phyloP scores from a whole-genome alignment of 2,113 vertebrate species.

The Catharus minimus region DNA sequence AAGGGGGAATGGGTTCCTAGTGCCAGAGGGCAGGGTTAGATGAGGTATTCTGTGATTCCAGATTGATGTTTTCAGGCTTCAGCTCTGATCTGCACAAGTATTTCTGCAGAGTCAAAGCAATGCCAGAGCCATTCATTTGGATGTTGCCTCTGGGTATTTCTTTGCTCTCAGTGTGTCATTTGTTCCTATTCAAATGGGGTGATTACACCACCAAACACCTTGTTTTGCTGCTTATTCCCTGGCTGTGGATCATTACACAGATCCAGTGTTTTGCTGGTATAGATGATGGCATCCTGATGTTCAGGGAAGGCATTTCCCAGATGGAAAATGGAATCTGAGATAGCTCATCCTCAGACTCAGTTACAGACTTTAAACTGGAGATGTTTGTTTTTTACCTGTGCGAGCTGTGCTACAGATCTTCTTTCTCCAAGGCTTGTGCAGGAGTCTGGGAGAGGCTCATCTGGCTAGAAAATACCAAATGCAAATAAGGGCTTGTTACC shows the following conservation, averaged over 20 bases:
- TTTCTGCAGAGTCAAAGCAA: background rate
- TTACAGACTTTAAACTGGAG: background rate
- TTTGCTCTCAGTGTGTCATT: background rate
- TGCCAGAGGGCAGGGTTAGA: background rate
- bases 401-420: conserved; percentile 74
- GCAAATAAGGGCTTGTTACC: conserved; percentile 22
- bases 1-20: background rate
- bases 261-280: background rate
- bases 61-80: rapidly evolving
- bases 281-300: background rate
- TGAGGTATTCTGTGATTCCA: background rate
- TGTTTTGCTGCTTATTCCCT: background rate
- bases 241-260: background rate
- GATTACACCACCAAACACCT: background rate
- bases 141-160: background rate
- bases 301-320: background rate
- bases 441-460: background rate
- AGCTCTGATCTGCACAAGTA: background rate
- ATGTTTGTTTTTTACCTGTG: conserved; percentile 76
- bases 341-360: background rate
- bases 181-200: background rate
- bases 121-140: background rate
- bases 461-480: conserved; percentile 49
- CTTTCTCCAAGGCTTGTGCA: conserved; percentile 43
- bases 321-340: background rate